Conservation (phyloP, 1,140 invertebrate species). For the Formica exsecta region DNA sequence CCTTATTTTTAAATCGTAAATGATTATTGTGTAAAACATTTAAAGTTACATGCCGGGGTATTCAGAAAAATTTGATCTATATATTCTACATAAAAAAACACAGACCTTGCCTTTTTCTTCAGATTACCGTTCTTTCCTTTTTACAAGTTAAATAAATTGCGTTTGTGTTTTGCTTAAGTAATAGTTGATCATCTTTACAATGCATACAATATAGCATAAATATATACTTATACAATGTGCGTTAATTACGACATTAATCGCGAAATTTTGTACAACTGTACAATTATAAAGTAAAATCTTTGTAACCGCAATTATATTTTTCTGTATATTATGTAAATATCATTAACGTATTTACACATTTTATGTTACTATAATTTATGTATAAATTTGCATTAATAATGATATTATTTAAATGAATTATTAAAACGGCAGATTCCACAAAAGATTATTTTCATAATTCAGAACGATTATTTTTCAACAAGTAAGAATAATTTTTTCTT, state of each 20-base stretch:
- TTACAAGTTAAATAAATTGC: constrained; percentile 2
- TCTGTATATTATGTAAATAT: constrained; percentile 9
- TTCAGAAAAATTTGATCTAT: constrained; percentile 67
- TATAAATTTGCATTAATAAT: constrained; percentile 37
- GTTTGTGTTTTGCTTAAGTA: neutral
- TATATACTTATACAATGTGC: neutral
- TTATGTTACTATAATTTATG: neutral
- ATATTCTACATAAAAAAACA: constrained; percentile 28
- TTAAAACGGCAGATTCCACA: constrained; percentile 30
- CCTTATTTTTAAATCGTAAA: constrained; percentile 23
- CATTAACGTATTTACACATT: neutral
- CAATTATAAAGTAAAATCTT: constrained; percentile 7
- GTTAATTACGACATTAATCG: neutral
- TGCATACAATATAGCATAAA: constrained; percentile 11
- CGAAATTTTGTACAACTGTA: constrained; percentile 17
- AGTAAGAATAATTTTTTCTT: constrained; percentile 34
- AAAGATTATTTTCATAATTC: constrained; percentile 75
- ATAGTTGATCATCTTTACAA: constrained; percentile 21
- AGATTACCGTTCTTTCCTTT: neutral
- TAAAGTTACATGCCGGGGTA: constrained; percentile 49
- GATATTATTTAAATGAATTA: constrained; percentile 34
- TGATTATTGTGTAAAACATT: constrained; percentile 7
- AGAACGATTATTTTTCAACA: constrained; percentile 71
- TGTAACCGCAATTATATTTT: constrained; percentile 32
- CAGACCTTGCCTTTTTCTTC: constrained; percentile 1